A percentile compares a stretch with the other conserved stretches of the same genome.
Conservation (phyloP, 2,888 invertebrate species). For the Monochamus alternatus region DNA sequence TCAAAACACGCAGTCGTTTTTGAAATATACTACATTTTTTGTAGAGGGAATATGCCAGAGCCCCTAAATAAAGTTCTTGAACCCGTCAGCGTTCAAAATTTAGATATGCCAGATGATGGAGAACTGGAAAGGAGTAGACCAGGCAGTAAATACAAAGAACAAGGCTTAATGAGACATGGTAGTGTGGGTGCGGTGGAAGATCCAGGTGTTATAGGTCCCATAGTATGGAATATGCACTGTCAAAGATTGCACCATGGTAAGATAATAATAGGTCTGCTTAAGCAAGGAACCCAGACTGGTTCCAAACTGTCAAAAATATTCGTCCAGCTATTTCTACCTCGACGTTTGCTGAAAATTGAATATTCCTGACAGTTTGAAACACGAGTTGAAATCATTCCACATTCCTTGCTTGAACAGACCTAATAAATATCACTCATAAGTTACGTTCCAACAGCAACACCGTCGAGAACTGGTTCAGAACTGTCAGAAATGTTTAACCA, state of each 20-base stretch:
- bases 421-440: too few relatives aligned
- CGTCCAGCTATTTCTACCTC: too few relatives aligned
- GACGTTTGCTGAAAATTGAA: too few relatives aligned
- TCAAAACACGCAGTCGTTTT: not conserved
- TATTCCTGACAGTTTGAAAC: too few relatives aligned
- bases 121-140: constrained; percentile 42
- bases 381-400: too few relatives aligned
- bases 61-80: constrained; percentile 86
- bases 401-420: too few relatives aligned
- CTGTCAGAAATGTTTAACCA: too few relatives aligned
- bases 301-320: too few relatives aligned
- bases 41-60: constrained; percentile 82
- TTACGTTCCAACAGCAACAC: too few relatives aligned
- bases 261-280: constrained; percentile 33
- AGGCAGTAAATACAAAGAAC: constrained; percentile 50
- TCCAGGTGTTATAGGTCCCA: constrained; percentile 87
- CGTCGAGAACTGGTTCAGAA: too few relatives aligned
- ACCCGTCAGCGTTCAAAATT: constrained; percentile 83
- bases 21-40: not conserved
- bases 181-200: constrained; percentile 82
- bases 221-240: constrained; percentile 88
- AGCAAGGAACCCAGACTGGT: too few relatives aligned
- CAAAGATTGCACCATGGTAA: constrained; percentile 77
- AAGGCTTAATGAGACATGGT: constrained; percentile 76
- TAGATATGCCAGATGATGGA: constrained; percentile 74